Percentiles rank a stretch among this genome's conserved stretches.
Evolutionary conservation across 1,140 invertebrate species (phyloP).

Genomic region (Lerema accius): DNA sequence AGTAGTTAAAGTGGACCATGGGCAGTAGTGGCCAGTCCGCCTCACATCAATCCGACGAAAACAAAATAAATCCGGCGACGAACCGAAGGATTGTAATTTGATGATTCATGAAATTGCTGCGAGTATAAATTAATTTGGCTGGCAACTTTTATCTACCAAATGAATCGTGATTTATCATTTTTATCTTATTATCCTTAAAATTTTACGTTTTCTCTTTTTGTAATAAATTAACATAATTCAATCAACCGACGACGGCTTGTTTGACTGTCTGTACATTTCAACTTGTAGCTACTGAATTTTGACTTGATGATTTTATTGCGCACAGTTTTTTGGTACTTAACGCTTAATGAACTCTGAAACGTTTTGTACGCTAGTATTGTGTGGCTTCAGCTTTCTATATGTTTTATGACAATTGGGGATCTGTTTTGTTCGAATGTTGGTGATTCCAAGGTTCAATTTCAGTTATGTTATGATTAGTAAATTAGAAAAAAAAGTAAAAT

Average conservation of each 20-base stretch:
- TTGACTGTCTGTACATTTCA: slow-evolving; percentile 31
- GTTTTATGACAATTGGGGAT: neutral
- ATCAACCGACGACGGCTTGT: slow-evolving; percentile 34
- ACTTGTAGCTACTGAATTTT: slow-evolving; percentile 33
- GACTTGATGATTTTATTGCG: slow-evolving; percentile 32
- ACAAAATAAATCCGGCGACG: slow-evolving; percentile 23
- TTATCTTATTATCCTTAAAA: slow-evolving; percentile 37
- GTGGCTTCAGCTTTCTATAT: neutral
- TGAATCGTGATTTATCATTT: slow-evolving; percentile 36
- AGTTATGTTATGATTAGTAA: too few species aligned
- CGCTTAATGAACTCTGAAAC: slow-evolving; percentile 22
- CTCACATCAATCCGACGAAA: neutral
- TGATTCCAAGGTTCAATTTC: too few species aligned
- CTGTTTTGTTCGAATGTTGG: neutral
- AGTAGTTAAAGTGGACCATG: neutral
- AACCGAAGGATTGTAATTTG: slow-evolving; percentile 29
- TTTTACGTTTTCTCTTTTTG: slow-evolving; percentile 34
- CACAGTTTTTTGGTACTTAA: slow-evolving; percentile 16
- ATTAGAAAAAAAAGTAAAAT: too few species aligned
- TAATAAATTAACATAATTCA: slow-evolving; percentile 37
- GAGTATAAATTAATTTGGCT: slow-evolving; percentile 34
- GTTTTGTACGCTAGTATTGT: neutral
- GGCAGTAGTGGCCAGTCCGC: neutral
- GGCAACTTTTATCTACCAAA: slow-evolving; percentile 35
- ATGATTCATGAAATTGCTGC: slow-evolving; percentile 35